A percentile compares a stretch with the other conserved stretches of the same genome.
phyloP scores from a whole-genome alignment of 2,797 vertebrate genomes.

The Cossypha polioptera region DNA sequence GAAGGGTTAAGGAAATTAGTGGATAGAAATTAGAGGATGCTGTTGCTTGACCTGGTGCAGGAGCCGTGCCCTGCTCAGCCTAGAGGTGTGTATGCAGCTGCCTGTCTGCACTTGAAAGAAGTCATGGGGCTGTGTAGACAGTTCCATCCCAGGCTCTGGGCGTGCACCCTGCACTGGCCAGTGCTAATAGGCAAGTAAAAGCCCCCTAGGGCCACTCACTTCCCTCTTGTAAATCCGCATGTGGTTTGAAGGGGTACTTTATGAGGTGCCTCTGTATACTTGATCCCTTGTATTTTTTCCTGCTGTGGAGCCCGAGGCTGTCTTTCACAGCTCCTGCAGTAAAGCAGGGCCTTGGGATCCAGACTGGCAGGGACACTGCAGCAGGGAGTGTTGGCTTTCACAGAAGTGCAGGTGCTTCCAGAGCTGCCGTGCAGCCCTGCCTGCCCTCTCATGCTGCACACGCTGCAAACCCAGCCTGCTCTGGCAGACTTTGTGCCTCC shows the following conservation, averaged over 20 bases:
- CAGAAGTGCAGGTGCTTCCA: background rate
- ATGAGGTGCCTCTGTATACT: conserved; percentile 54
- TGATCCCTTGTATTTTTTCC: conserved; percentile 46
- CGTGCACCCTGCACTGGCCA: background rate
- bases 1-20: background rate
- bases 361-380: background rate
- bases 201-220: conserved; percentile 44
- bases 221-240: conserved; percentile 53
- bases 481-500: background rate
- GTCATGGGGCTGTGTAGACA: fast-evolving
- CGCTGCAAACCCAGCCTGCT: background rate
- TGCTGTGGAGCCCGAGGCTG: conserved; percentile 24
- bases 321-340: conserved; percentile 46
- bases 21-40: background rate
- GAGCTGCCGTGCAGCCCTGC: background rate
- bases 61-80: background rate
- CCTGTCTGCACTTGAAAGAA: background rate
- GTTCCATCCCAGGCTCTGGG: background rate
- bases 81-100: fast-evolving
- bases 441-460: background rate
- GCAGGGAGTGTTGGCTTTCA: background rate
- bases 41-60: fast-evolving
- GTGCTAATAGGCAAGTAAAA: conserved; percentile 29
- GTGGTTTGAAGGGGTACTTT: conserved; percentile 51
- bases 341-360: conserved; percentile 26